Conservation (phyloP, 2,888 invertebrate genomes). For the Danaus chrysippus region DNA sequence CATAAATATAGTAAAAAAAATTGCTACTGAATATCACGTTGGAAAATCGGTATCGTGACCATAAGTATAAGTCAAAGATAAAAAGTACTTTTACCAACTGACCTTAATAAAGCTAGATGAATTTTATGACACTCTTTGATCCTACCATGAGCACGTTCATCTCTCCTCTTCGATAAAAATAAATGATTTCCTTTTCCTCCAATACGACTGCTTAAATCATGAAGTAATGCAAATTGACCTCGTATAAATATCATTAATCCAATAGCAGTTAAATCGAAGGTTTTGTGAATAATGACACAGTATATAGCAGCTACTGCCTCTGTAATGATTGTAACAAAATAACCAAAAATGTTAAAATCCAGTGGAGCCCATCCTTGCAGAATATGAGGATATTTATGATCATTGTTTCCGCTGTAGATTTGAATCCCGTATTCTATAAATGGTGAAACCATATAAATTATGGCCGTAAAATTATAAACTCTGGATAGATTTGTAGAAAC, state of each 20-base stretch:
- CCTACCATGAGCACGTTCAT: slow-evolving; percentile 48
- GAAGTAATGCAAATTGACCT: slow-evolving; percentile 53
- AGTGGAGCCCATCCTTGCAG: slow-evolving; percentile 55
- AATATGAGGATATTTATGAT: slow-evolving; percentile 48
- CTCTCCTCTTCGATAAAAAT: slow-evolving; percentile 39
- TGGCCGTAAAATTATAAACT: slow-evolving; percentile 48
- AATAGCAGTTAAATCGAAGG: slow-evolving; percentile 53
- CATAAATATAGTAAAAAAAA: too few relatives aligned
- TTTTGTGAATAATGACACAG: slow-evolving; percentile 51
- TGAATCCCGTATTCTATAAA: slow-evolving; percentile 48
- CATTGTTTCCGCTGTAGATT: slow-evolving; percentile 28
- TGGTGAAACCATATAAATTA: slow-evolving; percentile 53
- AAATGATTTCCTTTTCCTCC: slow-evolving; percentile 46
- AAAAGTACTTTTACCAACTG: slow-evolving; percentile 32
- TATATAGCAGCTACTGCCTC: slow-evolving; percentile 51
- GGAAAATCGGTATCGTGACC: too few relatives aligned
- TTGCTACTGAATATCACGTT: too few relatives aligned
- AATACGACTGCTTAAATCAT: slow-evolving; percentile 46
- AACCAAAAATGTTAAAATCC: slow-evolving; percentile 43
- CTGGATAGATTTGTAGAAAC: slow-evolving; percentile 41
- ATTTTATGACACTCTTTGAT: slow-evolving; percentile 51
- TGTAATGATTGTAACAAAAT: slow-evolving; percentile 41
- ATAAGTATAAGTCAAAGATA: background rate
- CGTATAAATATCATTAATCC: slow-evolving; percentile 61
- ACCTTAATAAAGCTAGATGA: slow-evolving; percentile 48